Evolutionary conservation across 2,888 invertebrate species (phyloP).

Genomic region (Zygothrica quintamaculata): DNA sequence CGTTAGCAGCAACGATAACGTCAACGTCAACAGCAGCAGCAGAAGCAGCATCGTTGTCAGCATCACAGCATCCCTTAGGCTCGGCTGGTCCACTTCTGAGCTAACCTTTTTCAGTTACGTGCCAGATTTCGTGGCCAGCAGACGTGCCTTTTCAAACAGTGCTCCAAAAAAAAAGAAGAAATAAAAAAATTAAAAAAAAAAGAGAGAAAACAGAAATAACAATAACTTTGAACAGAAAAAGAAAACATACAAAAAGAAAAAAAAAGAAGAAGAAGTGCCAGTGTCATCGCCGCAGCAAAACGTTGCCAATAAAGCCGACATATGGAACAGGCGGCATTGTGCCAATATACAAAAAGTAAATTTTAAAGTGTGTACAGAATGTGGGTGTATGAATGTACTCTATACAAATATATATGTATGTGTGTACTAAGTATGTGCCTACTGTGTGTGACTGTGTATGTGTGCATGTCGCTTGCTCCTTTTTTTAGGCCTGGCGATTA

Average conservation of each 20-base stretch:
- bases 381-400: slow-evolving; percentile 18
- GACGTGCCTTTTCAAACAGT: slow-evolving; percentile 51
- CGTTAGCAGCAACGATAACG: too few relatives aligned
- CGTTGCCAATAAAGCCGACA: slow-evolving; percentile 51
- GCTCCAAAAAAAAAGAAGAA: slow-evolving; percentile 8
- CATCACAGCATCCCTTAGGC: slow-evolving; percentile 66
- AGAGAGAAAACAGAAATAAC: slow-evolving; percentile 4
- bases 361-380: slow-evolving; percentile 36
- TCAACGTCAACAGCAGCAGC: slow-evolving; percentile 26
- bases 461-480: slow-evolving; percentile 11
- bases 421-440: neutral
- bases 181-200: neutral
- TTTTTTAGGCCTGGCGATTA: too few relatives aligned
- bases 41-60: slow-evolving; percentile 7
- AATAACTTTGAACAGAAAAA: neutral
- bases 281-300: slow-evolving; percentile 8
- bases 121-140: slow-evolving; percentile 66
- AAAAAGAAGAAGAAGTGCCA: too few relatives aligned
- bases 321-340: slow-evolving; percentile 56
- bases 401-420: slow-evolving; percentile 19
- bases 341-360: slow-evolving; percentile 60
- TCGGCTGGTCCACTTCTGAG: slow-evolving; percentile 52
- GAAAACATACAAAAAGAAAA: neutral
- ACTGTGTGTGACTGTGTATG: slow-evolving; percentile 28
- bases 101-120: slow-evolving; percentile 69